Evolutionary conservation across 2,113 vertebrate genomes (phyloP).

Genomic region (Cyanoderma ruficeps): DNA sequence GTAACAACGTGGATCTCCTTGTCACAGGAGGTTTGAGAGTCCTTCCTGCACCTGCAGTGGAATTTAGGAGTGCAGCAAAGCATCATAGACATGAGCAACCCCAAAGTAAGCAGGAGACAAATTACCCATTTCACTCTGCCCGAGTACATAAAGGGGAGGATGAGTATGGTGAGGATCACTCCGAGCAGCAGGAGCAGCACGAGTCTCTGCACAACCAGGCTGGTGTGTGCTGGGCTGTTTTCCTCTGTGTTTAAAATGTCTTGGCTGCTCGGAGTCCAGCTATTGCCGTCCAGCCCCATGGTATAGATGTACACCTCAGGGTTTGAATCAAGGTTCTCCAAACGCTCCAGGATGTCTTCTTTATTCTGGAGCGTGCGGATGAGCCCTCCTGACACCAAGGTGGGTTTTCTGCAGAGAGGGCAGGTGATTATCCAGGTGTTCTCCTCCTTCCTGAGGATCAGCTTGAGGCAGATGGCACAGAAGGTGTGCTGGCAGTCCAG

Average conservation of each 20-base stretch:
- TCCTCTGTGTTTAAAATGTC: background rate
- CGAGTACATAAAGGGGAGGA: constrained; percentile 71
- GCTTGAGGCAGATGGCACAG: constrained; percentile 75
- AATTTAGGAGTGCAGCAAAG: constrained; percentile 68
- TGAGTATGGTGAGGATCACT: constrained; percentile 60
- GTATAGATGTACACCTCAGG: constrained; percentile 9
- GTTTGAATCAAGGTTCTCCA: background rate
- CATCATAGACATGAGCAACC: constrained; percentile 57
- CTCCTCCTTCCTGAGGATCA: constrained; percentile 62
- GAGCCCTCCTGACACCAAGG: constrained; percentile 71
- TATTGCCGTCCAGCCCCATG: background rate
- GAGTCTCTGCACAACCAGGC: constrained; percentile 57
- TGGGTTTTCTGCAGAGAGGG: constrained; percentile 74
- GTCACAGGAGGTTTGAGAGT: background rate
- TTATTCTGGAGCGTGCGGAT: constrained; percentile 70
- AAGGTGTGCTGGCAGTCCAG: constrained; percentile 76
- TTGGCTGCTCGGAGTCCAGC: background rate
- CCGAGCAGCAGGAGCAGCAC: constrained; percentile 66
- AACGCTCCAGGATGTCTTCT: constrained; percentile 14
- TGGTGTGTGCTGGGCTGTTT: background rate
- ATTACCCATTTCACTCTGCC: constrained; percentile 70
- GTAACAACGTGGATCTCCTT: constrained; percentile 32
- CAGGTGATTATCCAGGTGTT: constrained; percentile 70
- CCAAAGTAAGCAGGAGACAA: constrained; percentile 43
- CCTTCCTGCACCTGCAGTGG: background rate